Evolutionary conservation across 2,888 invertebrate species (phyloP), one percentile per base, ranked within the genome.

Genomic region (Meteorus colon): DNA sequence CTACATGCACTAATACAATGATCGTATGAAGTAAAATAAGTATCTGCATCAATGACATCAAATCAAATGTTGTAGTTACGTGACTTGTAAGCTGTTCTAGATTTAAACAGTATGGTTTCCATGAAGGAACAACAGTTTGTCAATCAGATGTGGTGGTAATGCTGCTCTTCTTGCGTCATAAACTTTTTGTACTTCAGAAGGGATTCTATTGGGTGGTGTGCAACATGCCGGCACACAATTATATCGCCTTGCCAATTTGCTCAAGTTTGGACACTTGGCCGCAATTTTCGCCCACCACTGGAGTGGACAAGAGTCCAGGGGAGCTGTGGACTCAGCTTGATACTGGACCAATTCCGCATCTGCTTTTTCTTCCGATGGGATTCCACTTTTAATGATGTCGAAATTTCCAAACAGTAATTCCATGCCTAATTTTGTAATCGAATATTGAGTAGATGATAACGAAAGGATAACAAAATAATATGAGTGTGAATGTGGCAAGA

Each of bases 311-410:
- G 87, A 88, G 80, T 90, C 90, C 0, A 91, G 83, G 8, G 90
- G 84, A 19, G 90, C 91, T 3, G 89, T 88, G 0, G 87, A 84
- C 78, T 91, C 91, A 1, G 90, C 90, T 73, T 91, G 90, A 81
- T 91, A 91, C 71, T 91, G 91, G 1, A 89, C 88, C 34, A 91
- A 81, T 79, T 91, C 91, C 14, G 90, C 85, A 74, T 90, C 89
- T 0, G 90, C 90, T 72, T 89, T 89, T 76, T 91, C 90, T 73
- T 89, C 87, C 1, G 88, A 86, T 8, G 90, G 86, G 86, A 90
- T 89, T 59, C 86, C 86, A 45, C 80, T 83, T 78, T 90, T 90
- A 24, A 81, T 83, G 45, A 85, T 79, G 79, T 87, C 87, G 19
- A 90, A 79, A 48, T 88, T 87, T 8, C 90, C 90, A 10, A 91